Evolutionary conservation across 2,888 invertebrate species (phyloP).

Genomic region (Drosophila nr. perissopoda): DNA sequence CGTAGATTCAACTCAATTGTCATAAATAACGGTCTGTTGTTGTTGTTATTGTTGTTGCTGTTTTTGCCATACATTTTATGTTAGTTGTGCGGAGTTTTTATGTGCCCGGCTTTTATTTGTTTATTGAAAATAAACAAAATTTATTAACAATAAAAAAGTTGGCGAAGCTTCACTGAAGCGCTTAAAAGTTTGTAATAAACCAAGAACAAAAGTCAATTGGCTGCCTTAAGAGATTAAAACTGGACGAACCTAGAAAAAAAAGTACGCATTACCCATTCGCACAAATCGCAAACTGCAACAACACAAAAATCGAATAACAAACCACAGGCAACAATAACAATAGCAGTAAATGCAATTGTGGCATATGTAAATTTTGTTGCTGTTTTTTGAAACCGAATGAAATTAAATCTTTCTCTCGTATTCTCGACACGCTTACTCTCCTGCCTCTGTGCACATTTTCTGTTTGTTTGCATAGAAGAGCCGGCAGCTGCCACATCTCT

Average conservation of each 20-base stretch:
- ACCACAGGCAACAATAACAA: conserved; percentile 39
- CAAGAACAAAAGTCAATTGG: conserved; percentile 63
- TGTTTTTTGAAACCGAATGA: conserved; percentile 73
- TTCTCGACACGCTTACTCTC: conserved; percentile 25
- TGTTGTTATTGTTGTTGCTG: conserved; percentile 14
- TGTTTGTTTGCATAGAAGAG: conserved; percentile 24
- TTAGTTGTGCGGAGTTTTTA: conserved; percentile 64
- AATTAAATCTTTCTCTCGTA: conserved; percentile 66
- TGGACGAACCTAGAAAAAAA: conserved; percentile 24
- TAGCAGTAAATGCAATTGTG: conserved; percentile 63
- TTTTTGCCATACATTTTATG: conserved; percentile 49
- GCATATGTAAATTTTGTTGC: conserved; percentile 65
- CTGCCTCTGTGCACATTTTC: conserved; percentile 12
- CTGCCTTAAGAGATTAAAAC: conserved; percentile 62
- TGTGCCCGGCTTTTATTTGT: conserved; percentile 62
- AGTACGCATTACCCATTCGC: conserved; percentile 33
- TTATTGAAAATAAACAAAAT: conserved; percentile 80
- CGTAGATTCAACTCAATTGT: conserved; percentile 31
- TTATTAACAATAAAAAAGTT: conserved; percentile 76
- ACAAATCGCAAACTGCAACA: conserved; percentile 12
- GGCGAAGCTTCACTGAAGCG: conserved; percentile 56
- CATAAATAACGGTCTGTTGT: conserved; percentile 33
- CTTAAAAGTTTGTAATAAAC: conserved; percentile 67
- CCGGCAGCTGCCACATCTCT: conserved; percentile 10
- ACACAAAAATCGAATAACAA: conserved; percentile 31